Evolutionary conservation across 2,888 invertebrate genomes (phyloP), one percentile per base, ranked within the genome.

Genomic region (Capitulum mitella): DNA sequence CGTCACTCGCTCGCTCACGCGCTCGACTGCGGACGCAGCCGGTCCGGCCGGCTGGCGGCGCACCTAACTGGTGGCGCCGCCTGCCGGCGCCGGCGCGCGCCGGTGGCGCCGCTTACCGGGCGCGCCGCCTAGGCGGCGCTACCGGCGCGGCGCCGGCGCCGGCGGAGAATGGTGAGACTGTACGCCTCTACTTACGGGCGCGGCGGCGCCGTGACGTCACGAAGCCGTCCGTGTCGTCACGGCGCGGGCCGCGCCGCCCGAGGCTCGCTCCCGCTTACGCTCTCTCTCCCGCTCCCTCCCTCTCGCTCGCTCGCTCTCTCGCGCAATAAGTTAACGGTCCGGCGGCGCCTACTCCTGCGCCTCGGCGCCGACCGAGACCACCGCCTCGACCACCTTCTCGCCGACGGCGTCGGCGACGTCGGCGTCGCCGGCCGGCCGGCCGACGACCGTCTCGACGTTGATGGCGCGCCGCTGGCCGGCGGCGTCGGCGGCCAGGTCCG

Each of bases 41-140:
- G 43, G n/a, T n/a, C 43, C 43, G 43, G 43, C 51, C 22, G 51
- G 16, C 16, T 34, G 64, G 37, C 40, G 70, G 19, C 64, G n/a
- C 70, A 6, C 70, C 70, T 70, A 37, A 70, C 70, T 70, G 70
- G 70, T 58, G 70, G 70, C 37, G 37, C 58, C 70, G 70, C 37
- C 64, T 70, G 29, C 40, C 26, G 26, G 70, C 70, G 70, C 34
- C 64, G 64, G 3, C 19, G 64, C 19, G 19, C 34, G 34, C 1
- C 34, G 34, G 64, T 19, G 16, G 34, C 64, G 64, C 64, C 64
- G 19, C 19, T 34, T 64, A 34, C 14, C 8, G 34, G 34, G 32
- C 5, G 10, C 58, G 10, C 32, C 32, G 34, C 29, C 29, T 29
- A 12, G 29, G 29, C 16, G 29, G 58, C 58, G 29, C 58, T 29